phyloP scores from a whole-genome alignment of 2,113 vertebrate species.

The Fukomys damarensis region DNA sequence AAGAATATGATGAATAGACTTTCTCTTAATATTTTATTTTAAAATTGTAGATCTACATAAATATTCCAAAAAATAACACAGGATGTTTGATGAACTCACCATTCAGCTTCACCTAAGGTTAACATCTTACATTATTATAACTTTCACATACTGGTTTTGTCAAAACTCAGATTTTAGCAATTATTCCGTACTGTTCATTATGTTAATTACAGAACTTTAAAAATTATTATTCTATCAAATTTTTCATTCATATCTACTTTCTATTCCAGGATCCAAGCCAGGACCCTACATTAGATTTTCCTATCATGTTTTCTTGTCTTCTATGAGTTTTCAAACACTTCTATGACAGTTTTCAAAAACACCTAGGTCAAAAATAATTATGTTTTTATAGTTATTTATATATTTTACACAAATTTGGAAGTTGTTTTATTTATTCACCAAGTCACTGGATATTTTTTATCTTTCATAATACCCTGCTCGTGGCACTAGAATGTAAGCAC shows the following conservation, averaged over 20 bases:
- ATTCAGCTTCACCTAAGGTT: background rate
- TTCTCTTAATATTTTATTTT: background rate
- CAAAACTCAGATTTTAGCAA: background rate
- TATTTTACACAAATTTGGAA: background rate
- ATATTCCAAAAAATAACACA: background rate
- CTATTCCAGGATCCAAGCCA: background rate
- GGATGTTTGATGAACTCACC: background rate
- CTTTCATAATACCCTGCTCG: background rate
- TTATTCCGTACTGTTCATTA: background rate
- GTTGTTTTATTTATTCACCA: background rate
- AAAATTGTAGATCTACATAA: conserved; percentile 15
- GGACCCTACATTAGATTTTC: background rate
- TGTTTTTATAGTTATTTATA: background rate
- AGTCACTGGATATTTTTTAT: background rate
- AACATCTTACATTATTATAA: background rate
- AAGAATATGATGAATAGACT: background rate
- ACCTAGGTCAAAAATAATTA: background rate
- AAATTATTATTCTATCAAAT: background rate
- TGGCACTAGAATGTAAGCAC: background rate
- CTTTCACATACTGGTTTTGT: background rate
- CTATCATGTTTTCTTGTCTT: background rate
- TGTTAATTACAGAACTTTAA: background rate
- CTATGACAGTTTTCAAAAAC: background rate
- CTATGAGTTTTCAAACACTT: background rate
- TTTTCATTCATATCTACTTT: background rate